phyloP scores from a whole-genome alignment of 2,797 vertebrate genomes.

The Taenioides sp. region DNA sequence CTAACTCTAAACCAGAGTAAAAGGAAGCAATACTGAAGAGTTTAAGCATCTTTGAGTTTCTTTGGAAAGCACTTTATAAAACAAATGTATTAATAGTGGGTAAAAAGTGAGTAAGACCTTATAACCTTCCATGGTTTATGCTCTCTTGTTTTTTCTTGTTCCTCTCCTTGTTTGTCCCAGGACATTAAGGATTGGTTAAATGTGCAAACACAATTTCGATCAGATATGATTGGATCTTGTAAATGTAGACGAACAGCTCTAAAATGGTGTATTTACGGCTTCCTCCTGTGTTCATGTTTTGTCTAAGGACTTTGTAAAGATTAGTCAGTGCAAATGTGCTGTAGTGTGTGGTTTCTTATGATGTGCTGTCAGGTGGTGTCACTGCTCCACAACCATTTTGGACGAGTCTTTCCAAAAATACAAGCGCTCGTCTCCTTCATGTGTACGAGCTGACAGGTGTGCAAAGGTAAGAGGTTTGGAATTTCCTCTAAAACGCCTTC shows the following conservation, averaged over 20 bases:
- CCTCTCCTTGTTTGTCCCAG: too few relatives aligned
- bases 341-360: background rate
- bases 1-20: too few relatives aligned
- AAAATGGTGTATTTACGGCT: background rate
- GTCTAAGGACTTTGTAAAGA: background rate
- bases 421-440: background rate
- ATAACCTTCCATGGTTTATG: background rate
- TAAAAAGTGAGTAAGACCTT: too few relatives aligned
- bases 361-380: slow-evolving; percentile 5
- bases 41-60: too few relatives aligned
- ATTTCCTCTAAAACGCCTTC: slow-evolving; percentile 5
- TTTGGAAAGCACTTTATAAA: too few relatives aligned
- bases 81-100: too few relatives aligned
- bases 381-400: background rate
- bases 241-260: too few relatives aligned
- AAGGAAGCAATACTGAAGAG: too few relatives aligned
- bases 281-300: background rate
- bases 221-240: too few relatives aligned
- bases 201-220: too few relatives aligned
- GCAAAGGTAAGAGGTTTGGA: slow-evolving; percentile 6
- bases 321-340: background rate
- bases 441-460: background rate
- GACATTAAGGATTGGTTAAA: background rate
- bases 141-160: background rate
- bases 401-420: slow-evolving; percentile 11